Evolutionary conservation across 92 coral and sea anemone genomes (phyloP), one percentile per base, ranked within the genome.

Genomic region (Parazoanthus atlanticus): DNA sequence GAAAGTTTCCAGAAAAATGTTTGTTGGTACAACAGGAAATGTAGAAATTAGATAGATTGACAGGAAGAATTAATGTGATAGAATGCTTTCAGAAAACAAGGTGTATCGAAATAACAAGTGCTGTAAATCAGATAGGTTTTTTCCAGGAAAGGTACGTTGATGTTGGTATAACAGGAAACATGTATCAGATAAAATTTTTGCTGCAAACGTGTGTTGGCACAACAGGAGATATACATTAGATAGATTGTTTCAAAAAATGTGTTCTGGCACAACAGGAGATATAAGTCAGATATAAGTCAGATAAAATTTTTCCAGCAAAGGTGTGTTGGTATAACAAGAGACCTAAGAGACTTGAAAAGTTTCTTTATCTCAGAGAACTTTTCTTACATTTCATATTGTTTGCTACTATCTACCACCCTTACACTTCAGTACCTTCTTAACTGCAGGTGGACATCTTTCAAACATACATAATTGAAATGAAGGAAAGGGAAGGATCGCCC

Each of bases 371-470:
- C 19, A 12, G 32, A 9, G n/a, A 41, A 34, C 43, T 75, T 47
- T 15, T 38, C 52, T 15, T 38, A 17, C 43, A 32, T 21, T 75
- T 36, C n/a, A 33, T 34, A 36, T 16, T 23, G 29, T 3, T 75
- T 6, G 2, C 46, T 23, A 61, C 17, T 25, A 23, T 19, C 69
- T 21, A 61, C 26, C 69, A 61, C 8, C 69, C 28, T 61, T 23
- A 61, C 69, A 61, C 8, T 23, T 25, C 3, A 25, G 69, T 25
- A 23, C 8, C 69, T 19, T 61, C 30, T 81, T 80, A 38, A 0
- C 82, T 89, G 30, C 85, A 97, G 99, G 98, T 97, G 28, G 99
- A 97, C 67, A 97, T 97, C 85, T 96, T 97, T 86, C 99, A 97
- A 91, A 92, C 91, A 17, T 97, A 94, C 70, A 89, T 95, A 46